Conservation (phyloP, 2,888 invertebrate genomes). For the Epistrophe grossulariae region DNA sequence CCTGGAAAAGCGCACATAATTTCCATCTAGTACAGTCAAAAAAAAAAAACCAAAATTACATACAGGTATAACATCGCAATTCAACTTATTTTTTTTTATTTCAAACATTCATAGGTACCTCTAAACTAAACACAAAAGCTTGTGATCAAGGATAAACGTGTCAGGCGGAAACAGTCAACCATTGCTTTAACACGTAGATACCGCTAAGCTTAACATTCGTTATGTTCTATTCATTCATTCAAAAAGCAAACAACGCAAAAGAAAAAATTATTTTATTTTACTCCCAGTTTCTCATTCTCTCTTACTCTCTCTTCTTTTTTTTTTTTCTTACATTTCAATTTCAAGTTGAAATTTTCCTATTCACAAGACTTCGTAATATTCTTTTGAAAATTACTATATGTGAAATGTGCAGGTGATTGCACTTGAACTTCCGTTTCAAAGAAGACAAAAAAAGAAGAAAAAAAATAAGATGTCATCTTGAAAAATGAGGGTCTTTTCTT, state of each 20-base stretch:
- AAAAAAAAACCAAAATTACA: conserved; percentile 8
- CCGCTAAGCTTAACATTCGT: conserved; percentile 59
- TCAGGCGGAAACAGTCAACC: conserved; percentile 55
- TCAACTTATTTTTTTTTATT: neutral
- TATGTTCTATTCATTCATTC: conserved; percentile 57
- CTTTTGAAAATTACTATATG: conserved; percentile 67
- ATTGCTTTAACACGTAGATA: conserved; percentile 54
- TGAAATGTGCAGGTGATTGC: conserved; percentile 69
- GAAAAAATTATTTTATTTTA: conserved; percentile 21
- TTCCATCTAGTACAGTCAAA: neutral
- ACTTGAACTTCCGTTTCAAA: conserved; percentile 51
- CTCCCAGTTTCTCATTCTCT: neutral
- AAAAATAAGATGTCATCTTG: conserved; percentile 38
- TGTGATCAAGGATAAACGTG: conserved; percentile 39
- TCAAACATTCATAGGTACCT: conserved; percentile 16
- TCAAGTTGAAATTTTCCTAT: conserved; percentile 35
- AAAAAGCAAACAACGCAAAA: conserved; percentile 11
- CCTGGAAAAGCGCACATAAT: neutral
- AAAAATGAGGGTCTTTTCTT: conserved; percentile 52
- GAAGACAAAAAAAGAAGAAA: neutral
- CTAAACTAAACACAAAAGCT: conserved; percentile 1
- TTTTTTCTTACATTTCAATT: conserved; percentile 23
- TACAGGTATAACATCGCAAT: conserved; percentile 8
- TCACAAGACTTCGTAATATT: conserved; percentile 40
- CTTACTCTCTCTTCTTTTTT: neutral